Evolutionary conservation across 2,888 invertebrate genomes (phyloP), one percentile per base, ranked within the genome.

Genomic region (Ormyrus thymus): DNA sequence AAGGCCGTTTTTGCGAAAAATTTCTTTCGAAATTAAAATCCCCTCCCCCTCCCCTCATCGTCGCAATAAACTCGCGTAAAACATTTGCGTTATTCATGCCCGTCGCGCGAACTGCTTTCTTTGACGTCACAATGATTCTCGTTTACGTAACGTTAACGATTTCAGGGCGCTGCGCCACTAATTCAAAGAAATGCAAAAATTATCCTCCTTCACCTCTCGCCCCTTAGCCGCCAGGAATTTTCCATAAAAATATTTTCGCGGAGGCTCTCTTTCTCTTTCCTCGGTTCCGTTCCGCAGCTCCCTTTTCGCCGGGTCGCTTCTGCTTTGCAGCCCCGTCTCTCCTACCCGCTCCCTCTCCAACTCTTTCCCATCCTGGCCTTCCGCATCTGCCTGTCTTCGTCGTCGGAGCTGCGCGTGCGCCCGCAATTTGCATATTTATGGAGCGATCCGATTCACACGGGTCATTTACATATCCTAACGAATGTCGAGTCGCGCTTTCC

Each of bases 391-490:
- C 72, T 62, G 61, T 73, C 68, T 68, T 72, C 65, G 50, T 69
- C 13, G 72, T 48, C 64, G 58, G 58, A 61, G 48, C 58, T 62
- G 55, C 65, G 55, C 62, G 76, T 56, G 70, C 51, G 65, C 58
- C 43, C 70, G 58, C 55, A 76, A 81, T 81, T 81, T 81, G 68
- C 79, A 81, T 79, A 81, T 79, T 79, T 81, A 79, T 79, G 66
- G 74, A 77, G 68, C 74, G 74, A 81, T 79, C 76, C 74, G 81
- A 81, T 79, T 79, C 79, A 66, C 79, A 81, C 74, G 77, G 71
- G 62, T 79, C 70, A 81, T 81, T 81, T 79, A 68, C 79, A 81
- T 81, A 81, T 75, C 68, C 73, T 79, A 79, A 79, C 79, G 81
- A 76, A 81, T 81, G 76, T 76, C 74, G 70, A 70, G 73, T n/a